These are phyloP conservation scores for Chloropsis hardwickii DNA, from an alignment of 2,113 vertebrate genomes.

Conservation along the genomic window DNA sequence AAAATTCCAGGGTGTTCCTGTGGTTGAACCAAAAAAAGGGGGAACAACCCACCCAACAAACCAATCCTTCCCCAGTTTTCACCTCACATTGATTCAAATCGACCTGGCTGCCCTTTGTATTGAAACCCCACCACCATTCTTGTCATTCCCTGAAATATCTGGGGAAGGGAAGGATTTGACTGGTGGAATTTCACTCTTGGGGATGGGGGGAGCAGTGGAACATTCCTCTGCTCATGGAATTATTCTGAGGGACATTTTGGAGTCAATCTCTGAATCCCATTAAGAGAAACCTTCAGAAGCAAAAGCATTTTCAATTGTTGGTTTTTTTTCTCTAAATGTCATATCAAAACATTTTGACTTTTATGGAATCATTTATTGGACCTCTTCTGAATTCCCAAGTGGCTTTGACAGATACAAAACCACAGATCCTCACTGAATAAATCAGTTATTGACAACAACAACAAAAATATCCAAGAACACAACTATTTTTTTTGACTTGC, in stretches of 20 bases:
- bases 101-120: background rate
- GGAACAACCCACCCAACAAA: fast-evolving
- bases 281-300: background rate
- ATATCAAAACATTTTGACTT: background rate
- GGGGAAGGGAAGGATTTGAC: background rate
- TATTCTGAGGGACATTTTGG: background rate
- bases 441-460: background rate
- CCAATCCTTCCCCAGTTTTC: background rate
- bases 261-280: background rate
- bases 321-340: background rate
- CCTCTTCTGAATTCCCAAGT: background rate
- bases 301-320: background rate
- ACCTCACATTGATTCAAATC: fast-evolving
- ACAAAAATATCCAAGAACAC: background rate
- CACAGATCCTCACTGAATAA: background rate
- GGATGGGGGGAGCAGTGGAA: background rate
- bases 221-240: background rate
- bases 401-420: background rate
- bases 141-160: background rate
- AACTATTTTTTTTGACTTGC: background rate
- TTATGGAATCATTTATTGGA: background rate
- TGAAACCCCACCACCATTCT: background rate
- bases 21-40: background rate
- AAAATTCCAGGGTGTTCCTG: background rate
- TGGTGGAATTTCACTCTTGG: background rate